These are phyloP conservation scores for Xestia ashworthii DNA, from an alignment of 2,888 invertebrate genomes.

Conservation along the genomic window DNA sequence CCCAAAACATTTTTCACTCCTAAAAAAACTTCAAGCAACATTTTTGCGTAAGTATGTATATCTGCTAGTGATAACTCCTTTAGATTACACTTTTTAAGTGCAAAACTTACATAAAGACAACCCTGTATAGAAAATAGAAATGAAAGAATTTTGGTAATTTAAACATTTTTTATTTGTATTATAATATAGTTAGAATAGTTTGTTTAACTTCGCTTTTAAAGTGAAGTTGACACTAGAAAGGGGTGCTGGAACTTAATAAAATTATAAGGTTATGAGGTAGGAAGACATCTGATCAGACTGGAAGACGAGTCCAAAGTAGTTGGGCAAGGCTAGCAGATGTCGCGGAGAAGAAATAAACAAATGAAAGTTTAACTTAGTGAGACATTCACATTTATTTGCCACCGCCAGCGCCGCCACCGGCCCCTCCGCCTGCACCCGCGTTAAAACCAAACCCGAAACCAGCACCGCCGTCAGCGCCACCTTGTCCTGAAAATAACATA, in stretches of 20 bases:
- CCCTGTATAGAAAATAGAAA: too few species aligned
- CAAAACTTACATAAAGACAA: too few species aligned
- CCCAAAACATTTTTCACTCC: too few species aligned
- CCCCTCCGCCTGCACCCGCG: constrained; percentile 26
- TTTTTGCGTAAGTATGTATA: too few species aligned
- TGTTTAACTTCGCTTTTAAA: too few species aligned
- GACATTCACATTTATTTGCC: constrained; percentile 20
- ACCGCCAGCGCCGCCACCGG: constrained; percentile 34
- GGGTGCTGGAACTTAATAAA: neutral
- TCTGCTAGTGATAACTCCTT: too few species aligned
- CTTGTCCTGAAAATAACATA: neutral
- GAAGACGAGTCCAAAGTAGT: neutral
- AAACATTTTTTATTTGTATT: too few species aligned
- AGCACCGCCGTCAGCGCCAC: neutral
- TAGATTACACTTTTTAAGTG: too few species aligned
- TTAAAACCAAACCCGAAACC: constrained; percentile 13
- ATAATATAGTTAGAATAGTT: too few species aligned
- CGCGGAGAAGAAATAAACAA: neutral
- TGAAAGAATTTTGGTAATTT: too few species aligned
- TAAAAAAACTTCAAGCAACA: too few species aligned
- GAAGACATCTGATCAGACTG: neutral
- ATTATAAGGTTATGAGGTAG: neutral
- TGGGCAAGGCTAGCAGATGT: neutral
- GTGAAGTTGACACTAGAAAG: too few species aligned
- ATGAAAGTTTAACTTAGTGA: neutral